A percentile compares a stretch with the other conserved stretches of the same genome.
phyloP scores from a whole-genome alignment of 2,113 vertebrate species.

The Tapirus terrestris region DNA sequence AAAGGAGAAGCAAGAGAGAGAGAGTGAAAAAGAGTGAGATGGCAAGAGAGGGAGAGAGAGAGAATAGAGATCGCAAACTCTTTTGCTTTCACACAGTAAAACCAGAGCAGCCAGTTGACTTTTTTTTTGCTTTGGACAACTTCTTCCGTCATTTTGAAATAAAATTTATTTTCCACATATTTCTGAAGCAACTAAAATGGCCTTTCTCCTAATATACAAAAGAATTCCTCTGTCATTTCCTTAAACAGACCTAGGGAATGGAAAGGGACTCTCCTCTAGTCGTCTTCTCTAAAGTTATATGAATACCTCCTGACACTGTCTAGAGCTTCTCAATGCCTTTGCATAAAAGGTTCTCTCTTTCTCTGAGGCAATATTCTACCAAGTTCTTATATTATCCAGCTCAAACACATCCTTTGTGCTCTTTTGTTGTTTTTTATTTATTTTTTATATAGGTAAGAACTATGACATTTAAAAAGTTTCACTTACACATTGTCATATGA shows the following conservation, averaged over 20 bases:
- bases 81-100: background rate
- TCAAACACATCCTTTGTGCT: background rate
- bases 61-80: background rate
- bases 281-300: background rate
- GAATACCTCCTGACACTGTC: background rate
- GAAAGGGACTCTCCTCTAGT: background rate
- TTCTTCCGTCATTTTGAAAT: background rate
- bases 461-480: background rate
- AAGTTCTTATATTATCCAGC: background rate
- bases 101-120: background rate
- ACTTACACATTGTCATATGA: background rate
- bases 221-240: background rate
- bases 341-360: background rate
- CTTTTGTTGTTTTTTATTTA: background rate
- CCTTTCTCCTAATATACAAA: background rate
- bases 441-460: background rate
- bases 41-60: background rate
- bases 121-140: conserved; percentile 24
- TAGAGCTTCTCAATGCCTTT: background rate
- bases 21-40: background rate
- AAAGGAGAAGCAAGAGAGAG: background rate
- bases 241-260: background rate
- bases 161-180: background rate
- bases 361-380: background rate
- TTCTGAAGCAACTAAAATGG: background rate